A percentile compares a stretch with the other conserved stretches of the same genome.
Conservation (phyloP, 2,888 invertebrate genomes). For the Zhuqinia jingwanae region DNA sequence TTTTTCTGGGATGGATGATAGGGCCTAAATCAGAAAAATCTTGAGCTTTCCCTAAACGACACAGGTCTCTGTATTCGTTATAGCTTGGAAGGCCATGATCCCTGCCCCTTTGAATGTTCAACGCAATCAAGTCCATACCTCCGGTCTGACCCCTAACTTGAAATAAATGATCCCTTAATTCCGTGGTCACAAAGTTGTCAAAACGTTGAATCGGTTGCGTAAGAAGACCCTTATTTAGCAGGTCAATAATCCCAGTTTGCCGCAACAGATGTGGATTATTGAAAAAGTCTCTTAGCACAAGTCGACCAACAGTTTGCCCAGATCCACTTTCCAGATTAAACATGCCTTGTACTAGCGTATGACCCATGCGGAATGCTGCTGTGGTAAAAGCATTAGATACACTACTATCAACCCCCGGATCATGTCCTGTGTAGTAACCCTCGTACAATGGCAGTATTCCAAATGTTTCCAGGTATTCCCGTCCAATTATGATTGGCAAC, state of each 20-base stretch:
- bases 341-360: constrained; percentile 82
- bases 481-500: constrained; percentile 85
- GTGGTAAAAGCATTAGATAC: constrained; percentile 82
- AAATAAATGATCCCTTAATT: constrained; percentile 80
- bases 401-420: constrained; percentile 81
- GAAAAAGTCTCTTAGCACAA: constrained; percentile 77
- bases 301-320: constrained; percentile 69
- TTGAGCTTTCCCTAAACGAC: constrained; percentile 83
- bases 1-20: constrained; percentile 73
- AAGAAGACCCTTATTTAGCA: constrained; percentile 79
- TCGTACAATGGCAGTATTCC: constrained; percentile 79
- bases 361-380: constrained; percentile 83
- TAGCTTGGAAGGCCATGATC: constrained; percentile 93
- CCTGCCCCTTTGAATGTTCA: constrained; percentile 90
- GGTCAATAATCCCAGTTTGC: constrained; percentile 77
- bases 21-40: constrained; percentile 84
- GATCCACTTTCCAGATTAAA: constrained; percentile 75
- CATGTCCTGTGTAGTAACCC: constrained; percentile 80
- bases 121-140: constrained; percentile 87
- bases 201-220: constrained; percentile 80
- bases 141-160: constrained; percentile 81
- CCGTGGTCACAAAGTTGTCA: constrained; percentile 81
- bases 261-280: constrained; percentile 78
- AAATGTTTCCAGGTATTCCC: constrained; percentile 79
- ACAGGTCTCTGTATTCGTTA: constrained; percentile 86